Percentiles rank a stretch among this genome's conserved stretches.
phyloP scores from a whole-genome alignment of 2,888 invertebrate genomes.

The Unio pictorum region DNA sequence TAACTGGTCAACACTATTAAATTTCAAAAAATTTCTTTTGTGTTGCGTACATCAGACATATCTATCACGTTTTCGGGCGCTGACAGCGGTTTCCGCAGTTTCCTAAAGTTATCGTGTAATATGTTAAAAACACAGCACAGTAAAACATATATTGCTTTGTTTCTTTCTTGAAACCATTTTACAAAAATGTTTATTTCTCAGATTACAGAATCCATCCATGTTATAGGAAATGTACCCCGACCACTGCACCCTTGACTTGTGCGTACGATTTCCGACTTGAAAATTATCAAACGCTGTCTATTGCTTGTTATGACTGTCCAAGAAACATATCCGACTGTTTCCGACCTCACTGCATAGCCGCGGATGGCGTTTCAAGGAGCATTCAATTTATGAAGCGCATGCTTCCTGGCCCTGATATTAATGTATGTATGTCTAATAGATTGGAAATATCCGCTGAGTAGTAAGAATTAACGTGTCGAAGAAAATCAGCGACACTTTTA shows the following conservation, averaged over 20 bases:
- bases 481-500: too few species aligned
- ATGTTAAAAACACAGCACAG: too few species aligned
- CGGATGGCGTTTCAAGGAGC: conserved; percentile 84
- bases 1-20: too few species aligned
- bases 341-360: conserved; percentile 85
- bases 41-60: too few species aligned
- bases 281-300: conserved; percentile 87
- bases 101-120: too few species aligned
- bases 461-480: too few species aligned
- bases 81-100: too few species aligned
- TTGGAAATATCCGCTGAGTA: background rate
- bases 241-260: conserved; percentile 79
- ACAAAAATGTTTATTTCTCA: conserved; percentile 15
- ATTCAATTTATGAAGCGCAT: conserved; percentile 84
- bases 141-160: too few species aligned
- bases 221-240: conserved; percentile 77
- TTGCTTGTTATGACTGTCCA: conserved; percentile 90
- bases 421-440: conserved; percentile 31
- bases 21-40: too few species aligned
- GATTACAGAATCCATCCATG: conserved; percentile 76
- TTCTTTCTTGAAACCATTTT: too few species aligned
- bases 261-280: conserved; percentile 84
- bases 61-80: too few species aligned
- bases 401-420: conserved; percentile 88
- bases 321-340: conserved; percentile 82